These are phyloP conservation scores for Drosophila parthenogenetica DNA, from an alignment of 2,888 invertebrate genomes.

Conservation along the genomic window DNA sequence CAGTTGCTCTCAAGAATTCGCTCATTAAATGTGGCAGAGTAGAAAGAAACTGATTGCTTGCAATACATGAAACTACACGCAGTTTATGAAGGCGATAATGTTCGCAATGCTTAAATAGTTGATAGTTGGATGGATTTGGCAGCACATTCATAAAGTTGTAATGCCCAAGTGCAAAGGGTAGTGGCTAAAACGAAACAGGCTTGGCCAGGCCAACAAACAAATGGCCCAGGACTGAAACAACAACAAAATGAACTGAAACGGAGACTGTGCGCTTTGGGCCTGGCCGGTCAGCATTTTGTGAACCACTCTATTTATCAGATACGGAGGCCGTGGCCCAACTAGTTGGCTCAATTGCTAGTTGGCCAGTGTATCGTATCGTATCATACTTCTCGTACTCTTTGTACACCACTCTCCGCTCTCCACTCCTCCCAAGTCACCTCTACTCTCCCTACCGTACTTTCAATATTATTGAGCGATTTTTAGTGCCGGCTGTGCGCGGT, in stretches of 20 bases:
- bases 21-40: neutral
- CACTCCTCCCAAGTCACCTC: no score
- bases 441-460: neutral
- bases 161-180: constrained; percentile 42
- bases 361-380: constrained; percentile 66
- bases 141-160: constrained; percentile 38
- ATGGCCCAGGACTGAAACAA: constrained; percentile 69
- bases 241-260: constrained; percentile 6
- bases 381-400: constrained; percentile 14
- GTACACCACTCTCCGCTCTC: no score
- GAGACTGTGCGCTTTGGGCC: constrained; percentile 28
- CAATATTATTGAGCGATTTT: constrained; percentile 81
- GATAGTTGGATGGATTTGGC: constrained; percentile 6
- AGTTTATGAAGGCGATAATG: constrained; percentile 38
- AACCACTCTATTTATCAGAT: constrained; percentile 83
- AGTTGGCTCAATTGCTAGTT: constrained; percentile 78
- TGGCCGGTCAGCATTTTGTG: constrained; percentile 78
- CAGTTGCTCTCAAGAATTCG: neutral
- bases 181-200: constrained; percentile 69
- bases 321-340: constrained; percentile 69
- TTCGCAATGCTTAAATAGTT: neutral
- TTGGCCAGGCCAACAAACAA: constrained; percentile 72
- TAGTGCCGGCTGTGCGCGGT: constrained; percentile 65
- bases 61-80: constrained; percentile 4
- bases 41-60: constrained; percentile 1